Percentiles rank a stretch among this genome's conserved stretches.
These are phyloP conservation scores for Pachypeltis micranthus DNA, from an alignment of 1,140 invertebrate species.

Conservation along the genomic window DNA sequence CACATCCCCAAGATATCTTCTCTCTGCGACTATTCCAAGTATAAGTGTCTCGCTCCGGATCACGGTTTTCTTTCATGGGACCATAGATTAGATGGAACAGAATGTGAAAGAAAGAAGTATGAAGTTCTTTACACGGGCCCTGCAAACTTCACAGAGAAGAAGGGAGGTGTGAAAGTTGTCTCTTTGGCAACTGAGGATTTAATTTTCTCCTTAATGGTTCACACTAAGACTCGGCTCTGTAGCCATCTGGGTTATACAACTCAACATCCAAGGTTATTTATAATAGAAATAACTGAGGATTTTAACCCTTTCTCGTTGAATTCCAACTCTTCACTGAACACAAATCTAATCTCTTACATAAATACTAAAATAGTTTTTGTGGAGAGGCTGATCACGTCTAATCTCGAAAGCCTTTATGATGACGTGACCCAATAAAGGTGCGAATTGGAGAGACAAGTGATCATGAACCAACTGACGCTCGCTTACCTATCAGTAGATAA, in stretches of 20 bases:
- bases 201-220: neutral
- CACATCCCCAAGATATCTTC: neutral
- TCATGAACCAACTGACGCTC: neutral
- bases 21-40: neutral
- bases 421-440: neutral
- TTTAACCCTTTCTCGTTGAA: neutral
- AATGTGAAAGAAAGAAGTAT: neutral
- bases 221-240: neutral
- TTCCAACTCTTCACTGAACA: neutral
- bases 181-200: neutral
- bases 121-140: neutral
- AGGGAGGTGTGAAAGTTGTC: neutral
- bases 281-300: neutral
- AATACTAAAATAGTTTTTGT: neutral
- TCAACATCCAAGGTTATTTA: neutral
- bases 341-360: neutral
- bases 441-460: neutral
- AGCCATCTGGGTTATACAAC: neutral
- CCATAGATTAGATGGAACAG: neutral
- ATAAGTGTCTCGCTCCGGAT: neutral
- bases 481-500: neutral
- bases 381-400: neutral
- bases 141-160: neutral
- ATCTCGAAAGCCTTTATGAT: neutral
- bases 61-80: neutral